Base-by-base conservation (phyloP, 2,797 vertebrate species). In the Triplophysa yarkandensis region DNA sequence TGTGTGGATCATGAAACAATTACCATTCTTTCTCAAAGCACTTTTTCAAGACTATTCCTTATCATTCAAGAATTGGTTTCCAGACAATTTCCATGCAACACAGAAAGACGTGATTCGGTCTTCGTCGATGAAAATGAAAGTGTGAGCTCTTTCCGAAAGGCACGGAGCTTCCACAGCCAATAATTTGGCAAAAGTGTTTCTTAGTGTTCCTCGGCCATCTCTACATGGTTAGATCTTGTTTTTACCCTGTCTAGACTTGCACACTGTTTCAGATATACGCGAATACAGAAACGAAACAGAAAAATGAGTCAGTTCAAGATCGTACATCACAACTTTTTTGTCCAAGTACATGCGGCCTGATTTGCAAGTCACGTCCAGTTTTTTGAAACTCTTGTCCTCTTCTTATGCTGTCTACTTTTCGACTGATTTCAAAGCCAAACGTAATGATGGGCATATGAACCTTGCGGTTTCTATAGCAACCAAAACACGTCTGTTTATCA, bases 401-500 rank as follows among this genome's bases (percentile, higher is more conserved):
- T 86, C 81, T 84, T 32, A 66, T 58, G 82, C 58, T 30, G 11
- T 55, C 28, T 68, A 60, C 57, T 77, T 74, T 74, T 64, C 57
- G 67, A 83, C 78, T 83, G 71, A 80, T 77, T 68, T 81, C 76
- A 84, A 82, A 85, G 81, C 84, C 79, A 84, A 86, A 88, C 84
- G 81, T 91, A 87, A 88, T 58, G 62, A 74, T 86, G 82, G 74
- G 63, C 82, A 79, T 73, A 77, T 81, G 85, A 88, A 90, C 87
- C 87, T 82, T 86, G 85, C 77, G 83, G 90, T 92, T 92, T 89
- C 91, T 89, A 92, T 92, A 85, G 90, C 90, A 92, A 93, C 90
- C 85, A 71, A 85, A 88, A 88, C 80, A 84, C 67, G 67, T 77
- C 77, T 76, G 70, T 81, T 81, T 84, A 74, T 81, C 73, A 62